phyloP scores from a whole-genome alignment of 1,140 invertebrate species.

The Hetaerina americana region DNA sequence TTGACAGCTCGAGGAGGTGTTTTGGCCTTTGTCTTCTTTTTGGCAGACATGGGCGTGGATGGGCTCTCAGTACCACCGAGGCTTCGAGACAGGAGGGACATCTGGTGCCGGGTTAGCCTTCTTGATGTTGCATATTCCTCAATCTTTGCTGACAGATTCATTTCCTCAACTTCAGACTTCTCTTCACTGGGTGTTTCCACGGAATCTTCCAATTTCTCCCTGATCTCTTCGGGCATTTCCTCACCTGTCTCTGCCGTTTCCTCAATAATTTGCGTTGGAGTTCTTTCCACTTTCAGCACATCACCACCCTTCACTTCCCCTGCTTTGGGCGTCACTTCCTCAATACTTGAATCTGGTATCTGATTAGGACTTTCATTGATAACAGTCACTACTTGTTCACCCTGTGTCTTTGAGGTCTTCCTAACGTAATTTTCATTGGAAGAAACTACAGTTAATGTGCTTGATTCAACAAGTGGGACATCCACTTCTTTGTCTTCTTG shows the following conservation, averaged over 20 bases:
- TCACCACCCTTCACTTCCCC: background rate
- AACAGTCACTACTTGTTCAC: no score
- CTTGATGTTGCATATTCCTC: conserved; percentile 6
- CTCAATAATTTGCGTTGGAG: background rate
- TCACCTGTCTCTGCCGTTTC: background rate
- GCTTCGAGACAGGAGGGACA: background rate
- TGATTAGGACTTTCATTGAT: no score
- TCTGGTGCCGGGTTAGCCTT: conserved; percentile 6
- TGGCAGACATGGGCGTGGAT: background rate
- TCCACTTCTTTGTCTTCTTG: no score
- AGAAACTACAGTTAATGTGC: no score
- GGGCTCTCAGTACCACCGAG: background rate
- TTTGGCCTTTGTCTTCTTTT: background rate
- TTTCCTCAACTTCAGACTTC: background rate
- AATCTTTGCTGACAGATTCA: no score
- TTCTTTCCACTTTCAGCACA: background rate
- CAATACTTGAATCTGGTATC: no score
- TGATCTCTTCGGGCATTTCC: background rate
- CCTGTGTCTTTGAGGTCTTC: no score
- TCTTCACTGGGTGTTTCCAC: background rate
- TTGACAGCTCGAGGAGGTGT: background rate
- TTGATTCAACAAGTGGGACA: background rate
- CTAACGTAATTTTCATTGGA: no score
- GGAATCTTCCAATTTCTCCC: background rate
- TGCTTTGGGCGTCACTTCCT: no score